Conservation (phyloP, 2,888 invertebrate genomes). For the Drymonia ruficornis region DNA sequence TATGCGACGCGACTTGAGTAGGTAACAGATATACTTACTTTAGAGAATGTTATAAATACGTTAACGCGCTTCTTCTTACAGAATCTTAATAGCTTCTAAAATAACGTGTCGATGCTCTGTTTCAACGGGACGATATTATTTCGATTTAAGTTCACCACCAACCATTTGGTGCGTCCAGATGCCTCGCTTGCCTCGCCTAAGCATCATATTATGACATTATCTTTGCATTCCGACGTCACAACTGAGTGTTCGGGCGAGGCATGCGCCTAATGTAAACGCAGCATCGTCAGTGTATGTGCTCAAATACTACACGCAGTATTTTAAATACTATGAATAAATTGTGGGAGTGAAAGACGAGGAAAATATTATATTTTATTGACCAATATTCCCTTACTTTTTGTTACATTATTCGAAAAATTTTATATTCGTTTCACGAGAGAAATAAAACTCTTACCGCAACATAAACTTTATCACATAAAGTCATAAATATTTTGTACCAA, state of each 20-base stretch:
- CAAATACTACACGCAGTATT: not conserved
- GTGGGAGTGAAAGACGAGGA: slow-evolving; percentile 26
- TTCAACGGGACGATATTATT: slow-evolving; percentile 16
- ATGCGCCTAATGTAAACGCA: too few species aligned
- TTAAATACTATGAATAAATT: slow-evolving; percentile 7
- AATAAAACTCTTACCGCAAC: slow-evolving; percentile 78
- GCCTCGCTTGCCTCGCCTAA: too few species aligned
- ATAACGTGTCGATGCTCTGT: slow-evolving; percentile 14
- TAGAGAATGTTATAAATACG: slow-evolving; percentile 18
- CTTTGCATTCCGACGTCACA: too few species aligned
- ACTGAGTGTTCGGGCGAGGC: too few species aligned
- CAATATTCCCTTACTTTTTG: slow-evolving; percentile 51
- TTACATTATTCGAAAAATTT: slow-evolving; percentile 53
- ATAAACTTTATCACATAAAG: slow-evolving; percentile 77
- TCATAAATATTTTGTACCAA: slow-evolving; percentile 76
- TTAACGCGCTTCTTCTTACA: slow-evolving; percentile 18
- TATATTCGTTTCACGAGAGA: slow-evolving; percentile 63
- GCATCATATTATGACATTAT: too few species aligned
- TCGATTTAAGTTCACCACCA: slow-evolving; percentile 8
- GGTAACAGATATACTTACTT: not conserved
- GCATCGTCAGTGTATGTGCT: not conserved
- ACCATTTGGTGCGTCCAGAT: not conserved
- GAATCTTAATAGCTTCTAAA: slow-evolving; percentile 11
- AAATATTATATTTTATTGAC: slow-evolving; percentile 54
- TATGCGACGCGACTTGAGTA: slow-evolving; percentile 7